Evolutionary conservation across 2,888 invertebrate species (phyloP), one percentile per base, ranked within the genome.

Genomic region (Maniola hyperantus): DNA sequence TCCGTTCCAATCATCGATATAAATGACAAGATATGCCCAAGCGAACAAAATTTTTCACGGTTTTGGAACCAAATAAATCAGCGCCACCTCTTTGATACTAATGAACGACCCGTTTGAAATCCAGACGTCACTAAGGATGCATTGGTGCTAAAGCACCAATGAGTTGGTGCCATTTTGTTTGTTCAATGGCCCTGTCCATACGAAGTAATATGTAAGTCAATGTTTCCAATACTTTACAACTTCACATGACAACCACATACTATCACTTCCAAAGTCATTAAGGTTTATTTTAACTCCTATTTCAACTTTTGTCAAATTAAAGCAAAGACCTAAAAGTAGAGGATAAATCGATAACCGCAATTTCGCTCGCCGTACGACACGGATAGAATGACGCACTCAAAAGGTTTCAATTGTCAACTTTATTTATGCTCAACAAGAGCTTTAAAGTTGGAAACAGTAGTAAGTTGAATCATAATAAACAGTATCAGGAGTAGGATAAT

Each of bases 341-440:
- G 53, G 13, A 64, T 48, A 33, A 66, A 64, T 67, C 64, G 36
- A 67, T 67, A 70, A 70, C 70, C 70, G 53, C 70, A 70, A 44
- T 59, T 61, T 67, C 18, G 33, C 50, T 64, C 44, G n/a, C 48
- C 61, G 26, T 64, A 36, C 61, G 13, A 57, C 26, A 20, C 39
- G 66, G 34, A 36, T 51, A 20, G 34, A 66, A 70, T 59, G 48
- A 57, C 60, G 15, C 33, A 60, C 39, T 66, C 54, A 66, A 6
- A 20, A 66, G 70, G 67, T 26, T 70, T 70, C 70, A 42, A 51
- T 60, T 15, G 36, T 67, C 33, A 48, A 55, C 15, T 57, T 4
- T 26, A 26, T 26, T 54, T 36, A 53, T 59, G 20, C 57, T 20
- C 13, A 53, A 44, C 20, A 58, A 8, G n/a, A 34, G 59, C 15